phyloP scores from a whole-genome alignment of 1,140 invertebrate species.

The Branchinecta lindahli region DNA sequence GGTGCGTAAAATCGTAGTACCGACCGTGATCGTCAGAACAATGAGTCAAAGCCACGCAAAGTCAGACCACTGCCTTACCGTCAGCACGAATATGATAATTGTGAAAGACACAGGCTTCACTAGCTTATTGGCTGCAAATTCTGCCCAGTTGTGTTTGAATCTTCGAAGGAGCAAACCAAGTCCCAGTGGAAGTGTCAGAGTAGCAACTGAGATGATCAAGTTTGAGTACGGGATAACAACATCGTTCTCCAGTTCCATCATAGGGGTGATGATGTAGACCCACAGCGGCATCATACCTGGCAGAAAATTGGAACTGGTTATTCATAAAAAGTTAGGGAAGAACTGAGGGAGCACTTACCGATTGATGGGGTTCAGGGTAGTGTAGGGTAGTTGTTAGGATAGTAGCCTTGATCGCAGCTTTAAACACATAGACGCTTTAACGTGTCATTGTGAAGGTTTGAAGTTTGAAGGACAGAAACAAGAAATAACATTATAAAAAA shows the following conservation, averaged over 20 bases:
- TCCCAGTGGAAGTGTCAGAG: background rate
- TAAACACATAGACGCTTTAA: too few species aligned
- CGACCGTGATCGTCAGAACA: too few species aligned
- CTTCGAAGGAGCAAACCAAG: background rate
- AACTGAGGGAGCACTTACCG: too few species aligned
- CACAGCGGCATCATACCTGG: constrained; percentile 42
- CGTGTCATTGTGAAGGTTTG: too few species aligned
- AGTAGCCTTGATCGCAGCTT: too few species aligned
- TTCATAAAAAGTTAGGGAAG: constrained; percentile 13
- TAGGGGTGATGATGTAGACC: constrained; percentile 35
- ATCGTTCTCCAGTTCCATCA: constrained; percentile 26
- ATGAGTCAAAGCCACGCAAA: too few species aligned
- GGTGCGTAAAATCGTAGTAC: too few species aligned
- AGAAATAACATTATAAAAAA: too few species aligned
- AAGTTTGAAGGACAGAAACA: too few species aligned
- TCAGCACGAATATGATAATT: background rate
- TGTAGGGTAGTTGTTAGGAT: too few species aligned
- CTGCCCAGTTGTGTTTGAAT: background rate
- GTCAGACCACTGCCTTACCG: background rate
- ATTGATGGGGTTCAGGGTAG: too few species aligned
- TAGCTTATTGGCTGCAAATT: background rate
- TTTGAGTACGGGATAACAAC: background rate
- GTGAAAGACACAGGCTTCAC: background rate
- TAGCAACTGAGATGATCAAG: background rate
- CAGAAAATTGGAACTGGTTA: constrained; percentile 21